phyloP scores from a whole-genome alignment of 2,888 invertebrate species.

The Standfussiana lucernea region DNA sequence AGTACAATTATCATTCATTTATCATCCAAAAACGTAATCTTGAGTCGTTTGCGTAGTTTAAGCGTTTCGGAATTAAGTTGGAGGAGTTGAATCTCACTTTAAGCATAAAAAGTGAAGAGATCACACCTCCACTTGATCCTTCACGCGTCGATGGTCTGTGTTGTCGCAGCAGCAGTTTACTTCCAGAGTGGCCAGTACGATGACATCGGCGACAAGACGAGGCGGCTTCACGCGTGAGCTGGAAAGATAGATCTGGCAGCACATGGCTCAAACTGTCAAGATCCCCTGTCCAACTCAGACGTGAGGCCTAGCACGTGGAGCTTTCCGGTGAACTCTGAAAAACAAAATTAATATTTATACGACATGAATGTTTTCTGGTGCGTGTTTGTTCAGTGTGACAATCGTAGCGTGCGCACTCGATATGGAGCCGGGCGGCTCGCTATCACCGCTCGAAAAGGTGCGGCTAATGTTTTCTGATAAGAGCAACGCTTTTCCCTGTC shows the following conservation, averaged over 20 bases:
- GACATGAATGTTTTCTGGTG: constrained; percentile 69
- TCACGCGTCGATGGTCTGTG: constrained; percentile 74
- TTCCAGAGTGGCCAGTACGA: not conserved
- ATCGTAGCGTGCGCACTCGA: constrained; percentile 80
- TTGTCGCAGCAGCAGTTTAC: not conserved
- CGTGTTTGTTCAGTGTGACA: constrained; percentile 82
- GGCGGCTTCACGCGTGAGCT: constrained; percentile 88
- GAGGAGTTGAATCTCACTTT: constrained; percentile 92
- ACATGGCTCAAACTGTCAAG: constrained; percentile 87
- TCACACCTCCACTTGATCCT: constrained; percentile 91
- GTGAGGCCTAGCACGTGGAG: constrained; percentile 77
- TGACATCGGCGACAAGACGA: constrained; percentile 33
- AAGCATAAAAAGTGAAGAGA: constrained; percentile 91
- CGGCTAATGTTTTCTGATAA: constrained; percentile 89
- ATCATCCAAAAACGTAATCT: constrained; percentile 2
- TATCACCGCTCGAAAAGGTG: constrained; percentile 89
- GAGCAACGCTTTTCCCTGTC: constrained; percentile 87
- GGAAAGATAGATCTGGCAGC: constrained; percentile 92
- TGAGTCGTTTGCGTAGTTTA: constrained; percentile 24
- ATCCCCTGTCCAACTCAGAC: constrained; percentile 91
- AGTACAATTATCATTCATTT: constrained; percentile 6
- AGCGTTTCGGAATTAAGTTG: constrained; percentile 90
- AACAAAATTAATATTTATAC: constrained; percentile 73
- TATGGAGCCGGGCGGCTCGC: constrained; percentile 81
- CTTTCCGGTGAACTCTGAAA: constrained; percentile 73